Conservation (phyloP, 2,888 invertebrate species). For the Cataglyphis livida region DNA sequence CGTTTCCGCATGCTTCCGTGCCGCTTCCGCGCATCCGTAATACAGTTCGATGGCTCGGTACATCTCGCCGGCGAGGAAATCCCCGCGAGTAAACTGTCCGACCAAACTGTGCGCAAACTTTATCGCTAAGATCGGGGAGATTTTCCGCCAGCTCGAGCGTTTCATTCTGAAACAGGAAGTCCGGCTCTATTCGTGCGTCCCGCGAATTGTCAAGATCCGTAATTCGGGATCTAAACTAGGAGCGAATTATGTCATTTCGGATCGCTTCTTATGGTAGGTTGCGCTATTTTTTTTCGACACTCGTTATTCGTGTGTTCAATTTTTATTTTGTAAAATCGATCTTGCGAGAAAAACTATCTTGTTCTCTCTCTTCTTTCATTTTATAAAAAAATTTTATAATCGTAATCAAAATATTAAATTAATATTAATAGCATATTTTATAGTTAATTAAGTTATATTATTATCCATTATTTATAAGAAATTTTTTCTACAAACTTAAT, state of each 20-base stretch:
- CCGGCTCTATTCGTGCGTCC: slow-evolving; percentile 8
- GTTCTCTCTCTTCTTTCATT: too few species aligned
- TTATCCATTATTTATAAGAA: background rate
- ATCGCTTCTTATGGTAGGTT: background rate
- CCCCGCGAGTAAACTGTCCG: slow-evolving; percentile 31
- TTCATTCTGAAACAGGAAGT: slow-evolving; percentile 1
- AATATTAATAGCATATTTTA: background rate
- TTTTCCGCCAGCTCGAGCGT: background rate
- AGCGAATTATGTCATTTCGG: slow-evolving; percentile 27
- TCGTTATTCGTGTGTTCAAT: background rate
- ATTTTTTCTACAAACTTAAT: background rate
- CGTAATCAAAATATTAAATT: background rate
- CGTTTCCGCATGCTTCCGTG: slow-evolving; percentile 28
- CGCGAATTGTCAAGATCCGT: slow-evolving; percentile 20
- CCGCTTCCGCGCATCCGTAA: slow-evolving; percentile 21
- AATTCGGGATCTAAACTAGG: slow-evolving; percentile 25
- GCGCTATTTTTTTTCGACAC: background rate
- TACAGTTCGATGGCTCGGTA: slow-evolving; percentile 25
- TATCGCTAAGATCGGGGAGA: slow-evolving; percentile 28
- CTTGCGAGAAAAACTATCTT: background rate
- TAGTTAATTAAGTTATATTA: background rate
- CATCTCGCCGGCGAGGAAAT: slow-evolving; percentile 24
- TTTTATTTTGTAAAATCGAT: background rate
- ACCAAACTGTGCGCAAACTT: slow-evolving; percentile 36
- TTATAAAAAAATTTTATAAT: background rate